phyloP scores from a whole-genome alignment of 2,113 vertebrate genomes.

The Caranx melampygus region DNA sequence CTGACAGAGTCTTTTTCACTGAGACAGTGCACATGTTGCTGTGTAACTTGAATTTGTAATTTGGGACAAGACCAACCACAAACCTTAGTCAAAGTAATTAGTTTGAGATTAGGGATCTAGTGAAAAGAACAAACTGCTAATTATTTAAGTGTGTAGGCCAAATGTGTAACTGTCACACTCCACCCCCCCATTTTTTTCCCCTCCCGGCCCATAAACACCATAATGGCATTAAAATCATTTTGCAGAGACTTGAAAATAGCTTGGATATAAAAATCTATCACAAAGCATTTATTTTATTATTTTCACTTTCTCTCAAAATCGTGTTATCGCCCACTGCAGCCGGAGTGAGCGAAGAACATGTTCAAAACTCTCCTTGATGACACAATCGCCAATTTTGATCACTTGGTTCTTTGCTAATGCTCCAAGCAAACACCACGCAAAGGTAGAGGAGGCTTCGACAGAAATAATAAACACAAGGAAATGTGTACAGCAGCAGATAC shows the following conservation, averaged over 20 bases:
- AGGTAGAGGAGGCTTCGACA: neutral
- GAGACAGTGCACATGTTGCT: neutral
- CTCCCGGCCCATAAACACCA: neutral
- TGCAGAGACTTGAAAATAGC: neutral
- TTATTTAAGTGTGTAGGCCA: neutral
- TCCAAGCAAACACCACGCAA: neutral
- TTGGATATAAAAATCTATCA: constrained; percentile 22
- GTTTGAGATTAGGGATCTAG: constrained; percentile 7
- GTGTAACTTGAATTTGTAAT: neutral
- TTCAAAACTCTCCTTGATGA: neutral
- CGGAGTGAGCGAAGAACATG: neutral
- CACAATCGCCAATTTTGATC: neutral
- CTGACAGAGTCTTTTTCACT: neutral
- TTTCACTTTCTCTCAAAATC: neutral
- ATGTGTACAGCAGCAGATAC: neutral
- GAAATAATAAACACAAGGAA: neutral
- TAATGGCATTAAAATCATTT: constrained; percentile 7
- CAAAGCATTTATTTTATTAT: neutral
- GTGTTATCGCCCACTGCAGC: constrained; percentile 2
- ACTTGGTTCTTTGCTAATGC: neutral
- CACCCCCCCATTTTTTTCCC: neutral
- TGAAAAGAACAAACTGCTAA: neutral
- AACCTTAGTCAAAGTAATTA: neutral
- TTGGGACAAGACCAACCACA: neutral
- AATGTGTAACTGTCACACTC: no score